Evolutionary conservation across 2,113 vertebrate species (phyloP), one percentile per base, ranked within the genome.

Genomic region (Mustela lutreola): DNA sequence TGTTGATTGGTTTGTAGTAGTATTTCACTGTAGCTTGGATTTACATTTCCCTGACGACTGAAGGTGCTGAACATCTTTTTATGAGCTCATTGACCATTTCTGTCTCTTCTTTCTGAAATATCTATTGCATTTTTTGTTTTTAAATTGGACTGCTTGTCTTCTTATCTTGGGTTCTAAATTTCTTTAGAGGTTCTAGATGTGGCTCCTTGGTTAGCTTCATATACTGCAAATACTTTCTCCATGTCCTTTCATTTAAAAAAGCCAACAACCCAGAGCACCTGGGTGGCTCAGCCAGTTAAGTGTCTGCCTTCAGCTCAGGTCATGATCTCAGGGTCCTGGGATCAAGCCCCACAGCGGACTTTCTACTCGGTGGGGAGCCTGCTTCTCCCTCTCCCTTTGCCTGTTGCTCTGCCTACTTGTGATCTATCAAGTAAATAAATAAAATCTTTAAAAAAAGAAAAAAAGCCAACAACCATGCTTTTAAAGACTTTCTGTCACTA

Each of bases 41-140:
- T 79, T 75, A 73, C 42, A 70, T 84, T 71, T 92, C 45, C 33
- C 26, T 50, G 48, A 21, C 28, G 22, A 82, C 65, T 36, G 48
- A 60, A 93, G 75, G 73, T 78, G 31, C 58, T 75, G 56, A 60
- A 73, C 12, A 79, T 90, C 42, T 65, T 85, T 75, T 65, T 67
- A 50, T 3, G 22, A 24, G 42, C 19, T 62, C 81, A 21, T 45
- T 67, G 45, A 19, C 70, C n/a, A 80, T 12, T 45, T 28, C 12
- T 45, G 2, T 60, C 9, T 45, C 71, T 94, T 83, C 5, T 75
- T 58, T 75, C 45, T 48, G 16, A 70, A 82, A 19, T 79, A 7
- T 65, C 48, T 94, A 26, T 89, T 92, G 53, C 31, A 39, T 90
- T 24, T 65, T 94, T 26, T 53, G 7, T 87, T 93, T 95, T 87